Base-by-base conservation (phyloP, 2,888 invertebrate species). In the Stenichneumon culpator region DNA sequence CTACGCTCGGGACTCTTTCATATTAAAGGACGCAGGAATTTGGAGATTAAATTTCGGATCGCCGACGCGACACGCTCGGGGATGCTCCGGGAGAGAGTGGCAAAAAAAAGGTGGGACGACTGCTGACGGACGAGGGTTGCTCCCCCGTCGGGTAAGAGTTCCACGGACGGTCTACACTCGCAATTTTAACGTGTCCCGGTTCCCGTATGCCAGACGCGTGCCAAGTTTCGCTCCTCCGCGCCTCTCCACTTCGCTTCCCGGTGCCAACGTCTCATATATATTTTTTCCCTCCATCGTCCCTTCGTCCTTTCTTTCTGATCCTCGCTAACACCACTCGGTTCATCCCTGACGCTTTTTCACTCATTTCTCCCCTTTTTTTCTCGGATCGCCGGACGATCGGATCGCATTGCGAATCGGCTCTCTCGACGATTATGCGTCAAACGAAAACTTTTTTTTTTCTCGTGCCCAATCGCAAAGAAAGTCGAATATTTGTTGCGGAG, bases 191-290 rank as follows among this genome's bases (percentile, higher is more conserved):
- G 87, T 87, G 72, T 86, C 63, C 65, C 67, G 52, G 63, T 86
- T 87, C 82, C 86, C 87, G 90, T 90, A 91, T 90, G 90, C 92
- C 88, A 90, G 90, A 91, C 91, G 92, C 93, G 91, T 92, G 92
- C 93, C 93, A 93, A 92, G 88, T 92, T 88, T 70, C 68, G 82
- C 84, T 57, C 69, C 72, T 79, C 83, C 83, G 75, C 87, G 78
- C 73, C 72, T 84, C 79, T 78, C 70, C 65, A 79, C 86, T 54
- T 74, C 79, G 47, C 32, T 16, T 22, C 44, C 4, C 32, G 7
- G 57, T 52, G 44, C 75, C 22, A 57, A 39, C 39, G 44, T 39
- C 74, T 75, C 68, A 50, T 50, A 69, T 67, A 72, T 67, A 52
- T 50, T 60, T 22, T 82, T 54, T 54, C n/a, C 50, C 36, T 19